A percentile compares a stretch with the other conserved stretches of the same genome.
Conservation (phyloP, 2,888 invertebrate genomes). For the Syrista parreyssii region DNA sequence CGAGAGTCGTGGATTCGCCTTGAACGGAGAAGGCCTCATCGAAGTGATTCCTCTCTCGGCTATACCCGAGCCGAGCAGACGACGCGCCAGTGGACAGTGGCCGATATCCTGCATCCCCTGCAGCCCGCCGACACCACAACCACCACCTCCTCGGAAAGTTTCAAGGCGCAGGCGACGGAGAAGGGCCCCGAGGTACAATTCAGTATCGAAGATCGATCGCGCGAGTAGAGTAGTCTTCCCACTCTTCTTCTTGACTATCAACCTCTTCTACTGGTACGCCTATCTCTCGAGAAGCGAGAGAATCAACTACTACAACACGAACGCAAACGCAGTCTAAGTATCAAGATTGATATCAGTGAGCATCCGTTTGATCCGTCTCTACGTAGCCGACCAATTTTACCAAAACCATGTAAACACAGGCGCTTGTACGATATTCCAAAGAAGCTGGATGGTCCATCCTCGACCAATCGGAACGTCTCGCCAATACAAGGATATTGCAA, state of each 20-base stretch:
- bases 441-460: too few species aligned
- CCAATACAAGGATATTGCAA: slow-evolving; percentile 9
- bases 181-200: slow-evolving; percentile 77
- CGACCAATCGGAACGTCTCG: neutral
- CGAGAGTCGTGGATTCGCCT: slow-evolving; percentile 37
- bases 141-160: slow-evolving; percentile 30
- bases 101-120: slow-evolving; percentile 58
- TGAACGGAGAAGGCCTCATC: slow-evolving; percentile 55
- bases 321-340: slow-evolving; percentile 11
- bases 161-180: slow-evolving; percentile 60
- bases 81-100: slow-evolving; percentile 34
- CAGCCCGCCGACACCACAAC: slow-evolving; percentile 52
- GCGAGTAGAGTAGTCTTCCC: slow-evolving; percentile 82
- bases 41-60: slow-evolving; percentile 76
- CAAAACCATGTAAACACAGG: neutral
- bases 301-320: slow-evolving; percentile 60
- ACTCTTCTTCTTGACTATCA: slow-evolving; percentile 78
- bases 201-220: slow-evolving; percentile 84
- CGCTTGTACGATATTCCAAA: too few species aligned
- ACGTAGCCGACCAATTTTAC: slow-evolving; percentile 14
- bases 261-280: slow-evolving; percentile 83
- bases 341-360: neutral
- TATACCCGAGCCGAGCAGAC: slow-evolving; percentile 68
- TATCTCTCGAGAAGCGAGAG: slow-evolving; percentile 75
- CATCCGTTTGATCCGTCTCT: neutral